These are phyloP conservation scores for Darevskia nairensis DNA, from an alignment of 2,797 vertebrate genomes.

Conservation along the genomic window DNA sequence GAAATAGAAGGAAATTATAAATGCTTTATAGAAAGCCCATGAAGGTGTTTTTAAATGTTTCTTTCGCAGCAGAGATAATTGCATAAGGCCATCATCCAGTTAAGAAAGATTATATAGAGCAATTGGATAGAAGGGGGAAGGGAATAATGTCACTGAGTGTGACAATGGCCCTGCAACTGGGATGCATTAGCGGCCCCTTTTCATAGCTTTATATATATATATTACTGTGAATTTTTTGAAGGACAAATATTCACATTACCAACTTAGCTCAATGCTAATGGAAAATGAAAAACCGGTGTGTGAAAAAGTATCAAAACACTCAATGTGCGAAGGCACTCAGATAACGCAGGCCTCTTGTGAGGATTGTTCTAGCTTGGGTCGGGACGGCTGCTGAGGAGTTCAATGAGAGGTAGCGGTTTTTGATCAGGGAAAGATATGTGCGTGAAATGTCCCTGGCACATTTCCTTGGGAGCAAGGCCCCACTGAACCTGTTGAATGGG, in stretches of 20 bases:
- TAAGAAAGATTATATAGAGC: neutral
- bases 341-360: neutral
- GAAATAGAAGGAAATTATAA: neutral
- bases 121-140: neutral
- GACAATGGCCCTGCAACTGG: neutral
- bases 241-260: constrained; percentile 28
- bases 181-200: constrained; percentile 27
- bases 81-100: neutral
- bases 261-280: constrained; percentile 24
- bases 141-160: neutral
- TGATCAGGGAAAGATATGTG: no score
- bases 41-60: neutral
- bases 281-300: constrained; percentile 7
- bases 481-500: neutral
- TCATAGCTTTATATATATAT: neutral
- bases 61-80: neutral
- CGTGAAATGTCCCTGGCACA: neutral
- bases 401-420: neutral
- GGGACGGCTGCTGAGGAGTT: neutral
- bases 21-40: neutral
- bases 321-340: neutral
- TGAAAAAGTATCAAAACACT: neutral
- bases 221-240: constrained; percentile 36
- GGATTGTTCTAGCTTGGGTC: neutral
- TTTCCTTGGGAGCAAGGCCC: neutral